These are phyloP conservation scores for Bubo bubo DNA, from an alignment of 2,113 vertebrate species.

Conservation along the genomic window DNA sequence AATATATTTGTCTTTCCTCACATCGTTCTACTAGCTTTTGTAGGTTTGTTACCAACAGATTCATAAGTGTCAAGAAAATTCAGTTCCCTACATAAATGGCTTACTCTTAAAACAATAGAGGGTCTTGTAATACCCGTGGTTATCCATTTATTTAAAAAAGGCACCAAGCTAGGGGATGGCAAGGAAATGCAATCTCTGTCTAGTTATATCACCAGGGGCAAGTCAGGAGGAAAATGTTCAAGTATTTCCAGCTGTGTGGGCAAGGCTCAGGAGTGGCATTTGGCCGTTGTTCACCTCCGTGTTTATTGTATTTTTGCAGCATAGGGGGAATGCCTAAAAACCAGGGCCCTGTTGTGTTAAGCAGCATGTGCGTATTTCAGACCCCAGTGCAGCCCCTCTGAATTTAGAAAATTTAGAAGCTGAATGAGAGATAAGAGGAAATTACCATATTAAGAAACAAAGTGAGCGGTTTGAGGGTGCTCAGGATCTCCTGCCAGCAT, in stretches of 20 bases:
- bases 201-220: neutral
- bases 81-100: neutral
- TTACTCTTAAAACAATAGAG: neutral
- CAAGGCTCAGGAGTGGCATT: neutral
- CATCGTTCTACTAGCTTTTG: neutral
- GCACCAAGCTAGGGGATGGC: neutral
- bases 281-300: fast-evolving
- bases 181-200: neutral
- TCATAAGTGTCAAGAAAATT: neutral
- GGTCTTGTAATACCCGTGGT: neutral
- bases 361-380: neutral
- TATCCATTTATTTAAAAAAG: neutral
- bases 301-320: neutral
- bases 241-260: neutral
- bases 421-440: neutral
- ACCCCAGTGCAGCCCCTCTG: neutral
- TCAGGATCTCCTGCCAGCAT: neutral
- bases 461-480: neutral
- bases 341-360: neutral
- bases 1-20: neutral
- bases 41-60: neutral
- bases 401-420: neutral
- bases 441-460: neutral
- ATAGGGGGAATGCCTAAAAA: neutral
- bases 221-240: neutral